Conservation (phyloP, 1,140 invertebrate genomes). For the Liolophura sinensis region DNA sequence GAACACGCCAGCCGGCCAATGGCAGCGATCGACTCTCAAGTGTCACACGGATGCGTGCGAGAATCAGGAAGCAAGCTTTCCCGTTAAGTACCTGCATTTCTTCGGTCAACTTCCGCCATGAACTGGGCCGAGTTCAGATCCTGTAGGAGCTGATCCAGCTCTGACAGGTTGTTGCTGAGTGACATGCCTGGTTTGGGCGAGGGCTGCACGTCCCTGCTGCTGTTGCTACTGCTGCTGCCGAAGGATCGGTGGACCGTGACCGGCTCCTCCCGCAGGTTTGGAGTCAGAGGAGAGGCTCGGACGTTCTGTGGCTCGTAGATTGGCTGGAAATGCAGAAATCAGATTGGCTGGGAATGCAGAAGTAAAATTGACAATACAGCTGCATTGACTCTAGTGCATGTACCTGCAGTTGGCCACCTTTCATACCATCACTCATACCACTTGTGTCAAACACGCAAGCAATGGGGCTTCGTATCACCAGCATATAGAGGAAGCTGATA, state of each 20-base stretch:
- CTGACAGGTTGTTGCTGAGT: slow-evolving; percentile 81
- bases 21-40: no score
- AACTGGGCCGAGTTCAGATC: slow-evolving; percentile 86
- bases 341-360: no score
- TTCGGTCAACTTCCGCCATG: slow-evolving; percentile 59
- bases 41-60: no score
- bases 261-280: slow-evolving; percentile 21
- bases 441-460: no score
- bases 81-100: slow-evolving; percentile 20
- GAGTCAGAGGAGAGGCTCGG: slow-evolving; percentile 43
- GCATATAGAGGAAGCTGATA: no score
- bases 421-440: no score
- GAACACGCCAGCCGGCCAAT: no score
- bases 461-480: no score
- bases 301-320: slow-evolving; percentile 48
- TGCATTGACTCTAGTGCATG: no score
- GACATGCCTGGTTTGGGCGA: slow-evolving; percentile 46
- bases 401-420: no score
- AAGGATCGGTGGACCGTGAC: slow-evolving; percentile 7
- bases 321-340: slow-evolving; percentile 28
- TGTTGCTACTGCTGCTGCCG: slow-evolving; percentile 6
- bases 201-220: background rate
- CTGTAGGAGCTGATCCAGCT: slow-evolving; percentile 87
- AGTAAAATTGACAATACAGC: no score
- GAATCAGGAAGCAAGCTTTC: no score